These are phyloP conservation scores for Brachypalpus laphriformis DNA, from an alignment of 2,888 invertebrate species.

Conservation along the genomic window DNA sequence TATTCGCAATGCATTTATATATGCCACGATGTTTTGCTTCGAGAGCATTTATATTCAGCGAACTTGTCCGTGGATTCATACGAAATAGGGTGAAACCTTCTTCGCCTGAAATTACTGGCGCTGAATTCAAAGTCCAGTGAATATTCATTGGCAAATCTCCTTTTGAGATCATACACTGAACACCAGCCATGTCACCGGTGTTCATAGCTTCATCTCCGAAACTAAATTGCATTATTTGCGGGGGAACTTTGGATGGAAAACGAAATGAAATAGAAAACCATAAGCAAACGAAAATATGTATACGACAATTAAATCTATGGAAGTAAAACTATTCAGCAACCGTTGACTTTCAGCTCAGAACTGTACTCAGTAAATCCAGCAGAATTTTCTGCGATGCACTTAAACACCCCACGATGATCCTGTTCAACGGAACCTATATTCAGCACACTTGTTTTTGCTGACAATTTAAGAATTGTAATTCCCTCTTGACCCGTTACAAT, in stretches of 20 bases:
- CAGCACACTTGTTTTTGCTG: slow-evolving; percentile 86
- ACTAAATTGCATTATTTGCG: slow-evolving; percentile 84
- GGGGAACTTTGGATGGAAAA: slow-evolving; percentile 81
- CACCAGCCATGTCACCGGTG: slow-evolving; percentile 86
- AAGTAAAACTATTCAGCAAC: slow-evolving; percentile 80
- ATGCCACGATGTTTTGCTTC: slow-evolving; percentile 85
- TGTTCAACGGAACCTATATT: slow-evolving; percentile 88
- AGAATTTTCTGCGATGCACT: slow-evolving; percentile 88
- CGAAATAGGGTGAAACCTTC: slow-evolving; percentile 85
- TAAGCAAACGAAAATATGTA: slow-evolving; percentile 7
- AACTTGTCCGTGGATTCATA: slow-evolving; percentile 85
- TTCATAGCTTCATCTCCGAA: slow-evolving; percentile 85
- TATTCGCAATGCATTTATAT: slow-evolving; percentile 86
- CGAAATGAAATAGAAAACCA: slow-evolving; percentile 27
- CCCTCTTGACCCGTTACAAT: slow-evolving; percentile 84
- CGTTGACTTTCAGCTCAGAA: slow-evolving; percentile 89
- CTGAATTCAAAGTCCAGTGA: slow-evolving; percentile 86
- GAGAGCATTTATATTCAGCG: slow-evolving; percentile 85
- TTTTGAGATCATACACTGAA: slow-evolving; percentile 87
- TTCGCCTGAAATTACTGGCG: slow-evolving; percentile 87
- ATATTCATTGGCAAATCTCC: slow-evolving; percentile 90
- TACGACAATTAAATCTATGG: not conserved
- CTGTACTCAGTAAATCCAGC: slow-evolving; percentile 88
- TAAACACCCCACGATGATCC: slow-evolving; percentile 89
- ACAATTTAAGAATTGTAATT: slow-evolving; percentile 84